Conservation (phyloP, 2,888 invertebrate genomes). For the Apodemia mormo region DNA sequence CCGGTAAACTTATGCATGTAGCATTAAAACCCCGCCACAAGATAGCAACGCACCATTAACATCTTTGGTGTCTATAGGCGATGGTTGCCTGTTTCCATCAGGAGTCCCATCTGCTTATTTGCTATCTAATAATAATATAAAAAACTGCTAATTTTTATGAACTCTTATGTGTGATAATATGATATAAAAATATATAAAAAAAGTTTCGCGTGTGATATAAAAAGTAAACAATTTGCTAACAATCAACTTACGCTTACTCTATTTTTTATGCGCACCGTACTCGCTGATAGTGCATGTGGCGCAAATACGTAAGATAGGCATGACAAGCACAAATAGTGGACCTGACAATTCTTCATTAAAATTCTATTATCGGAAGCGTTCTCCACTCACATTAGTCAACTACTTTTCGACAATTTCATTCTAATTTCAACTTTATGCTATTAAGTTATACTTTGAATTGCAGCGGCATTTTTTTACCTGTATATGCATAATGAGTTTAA, state of each 20-base stretch:
- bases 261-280: constrained; percentile 37
- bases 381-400: constrained; percentile 50
- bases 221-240: no score
- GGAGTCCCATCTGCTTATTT: no score
- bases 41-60: no score
- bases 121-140: no score
- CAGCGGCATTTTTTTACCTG: not conserved
- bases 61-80: no score
- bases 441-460: constrained; percentile 32
- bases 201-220: no score
- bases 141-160: no score
- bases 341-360: constrained; percentile 81
- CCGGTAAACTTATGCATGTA: no score
- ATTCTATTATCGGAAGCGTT: constrained; percentile 81
- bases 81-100: no score
- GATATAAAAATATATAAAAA: no score
- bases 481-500: constrained; percentile 11
- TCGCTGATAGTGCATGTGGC: constrained; percentile 42
- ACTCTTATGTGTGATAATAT: no score
- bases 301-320: constrained; percentile 73
- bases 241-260: constrained; percentile 20
- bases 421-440: constrained; percentile 38
- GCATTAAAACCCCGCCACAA: no score
- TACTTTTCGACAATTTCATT: constrained; percentile 31
- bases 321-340: constrained; percentile 74